These are phyloP conservation scores for Nemapogon koenigi DNA, from an alignment of 2,888 invertebrate species.

Conservation along the genomic window DNA sequence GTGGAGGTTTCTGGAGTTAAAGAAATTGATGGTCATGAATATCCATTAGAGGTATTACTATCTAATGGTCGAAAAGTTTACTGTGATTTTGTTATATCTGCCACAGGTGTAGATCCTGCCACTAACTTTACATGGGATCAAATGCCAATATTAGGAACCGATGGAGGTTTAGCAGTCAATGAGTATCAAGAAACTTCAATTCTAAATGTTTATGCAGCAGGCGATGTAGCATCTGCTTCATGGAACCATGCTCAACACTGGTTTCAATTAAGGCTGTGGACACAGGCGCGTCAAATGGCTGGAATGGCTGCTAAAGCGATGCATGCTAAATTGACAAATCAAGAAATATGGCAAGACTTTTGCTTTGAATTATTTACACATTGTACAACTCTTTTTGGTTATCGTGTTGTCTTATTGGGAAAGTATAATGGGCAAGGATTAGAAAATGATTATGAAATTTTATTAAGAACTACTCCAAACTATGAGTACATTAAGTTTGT, in stretches of 20 bases:
- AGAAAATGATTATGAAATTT: slow-evolving; percentile 79
- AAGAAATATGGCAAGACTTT: slow-evolving; percentile 84
- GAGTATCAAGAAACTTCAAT: slow-evolving; percentile 84
- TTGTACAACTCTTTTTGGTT: slow-evolving; percentile 93
- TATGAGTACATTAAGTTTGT: slow-evolving; percentile 89
- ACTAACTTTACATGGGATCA: slow-evolving; percentile 62
- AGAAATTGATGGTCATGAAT: slow-evolving; percentile 43
- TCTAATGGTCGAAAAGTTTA: slow-evolving; percentile 74
- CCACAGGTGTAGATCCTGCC: slow-evolving; percentile 88
- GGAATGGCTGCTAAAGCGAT: slow-evolving; percentile 92
- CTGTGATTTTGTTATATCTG: slow-evolving; percentile 93
- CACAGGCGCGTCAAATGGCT: slow-evolving; percentile 98
- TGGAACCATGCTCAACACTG: slow-evolving; percentile 83
- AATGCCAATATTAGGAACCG: slow-evolving; percentile 60
- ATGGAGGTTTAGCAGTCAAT: slow-evolving; percentile 88
- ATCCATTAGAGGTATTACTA: slow-evolving; percentile 76
- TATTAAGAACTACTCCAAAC: slow-evolving; percentile 83
- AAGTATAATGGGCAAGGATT: slow-evolving; percentile 92
- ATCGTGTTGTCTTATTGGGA: slow-evolving; percentile 90
- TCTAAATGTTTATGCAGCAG: slow-evolving; percentile 87
- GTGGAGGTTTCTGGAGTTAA: slow-evolving; percentile 56
- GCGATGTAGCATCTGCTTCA: slow-evolving; percentile 88
- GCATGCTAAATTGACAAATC: slow-evolving; percentile 66
- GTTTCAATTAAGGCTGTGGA: slow-evolving; percentile 97
- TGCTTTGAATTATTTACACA: slow-evolving; percentile 98